Conservation (phyloP, 2,797 vertebrate genomes). For the Enteromius unitaeniatus region DNA sequence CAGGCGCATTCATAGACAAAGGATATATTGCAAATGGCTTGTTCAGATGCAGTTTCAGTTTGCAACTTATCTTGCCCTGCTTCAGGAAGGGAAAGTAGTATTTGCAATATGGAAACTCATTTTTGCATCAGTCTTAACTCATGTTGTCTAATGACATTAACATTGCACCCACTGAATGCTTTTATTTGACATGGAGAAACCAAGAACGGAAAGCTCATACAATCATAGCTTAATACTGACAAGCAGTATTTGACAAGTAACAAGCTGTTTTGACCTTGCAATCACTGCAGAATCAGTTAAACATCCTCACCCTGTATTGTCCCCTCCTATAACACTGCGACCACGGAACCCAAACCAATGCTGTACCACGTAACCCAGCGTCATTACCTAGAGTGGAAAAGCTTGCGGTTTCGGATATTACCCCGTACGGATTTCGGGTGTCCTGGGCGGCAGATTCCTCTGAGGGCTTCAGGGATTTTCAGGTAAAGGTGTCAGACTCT, state of each 20-base stretch:
- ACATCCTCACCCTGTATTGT: constrained; percentile 70
- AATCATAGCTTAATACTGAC: constrained; percentile 5
- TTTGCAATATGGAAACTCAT: not conserved
- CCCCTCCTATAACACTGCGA: constrained; percentile 55
- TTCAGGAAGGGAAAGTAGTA: not conserved
- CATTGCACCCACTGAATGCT: not conserved
- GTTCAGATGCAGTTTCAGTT: not conserved
- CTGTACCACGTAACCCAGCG: constrained; percentile 76
- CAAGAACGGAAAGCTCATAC: not conserved
- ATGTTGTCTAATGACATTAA: not conserved
- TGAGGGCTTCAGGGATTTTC: constrained; percentile 86
- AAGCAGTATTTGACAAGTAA: constrained; percentile 8
- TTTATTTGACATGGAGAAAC: not conserved
- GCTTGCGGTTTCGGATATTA: constrained; percentile 89
- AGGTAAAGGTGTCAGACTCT: constrained; percentile 92
- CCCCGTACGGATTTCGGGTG: constrained; percentile 92
- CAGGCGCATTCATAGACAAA: not conserved
- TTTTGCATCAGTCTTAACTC: constrained; percentile 8
- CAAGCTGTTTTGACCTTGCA: constrained; percentile 69
- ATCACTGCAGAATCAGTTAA: constrained; percentile 70
- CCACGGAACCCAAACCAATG: constrained; percentile 47
- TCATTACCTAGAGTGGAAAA: constrained; percentile 94
- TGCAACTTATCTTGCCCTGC: not conserved
- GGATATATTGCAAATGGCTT: not conserved
- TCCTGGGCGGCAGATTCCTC: constrained; percentile 84